A percentile compares a stretch with the other conserved stretches of the same genome.
Evolutionary conservation across 2,113 vertebrate species (phyloP).

Genomic region (Tauraco erythrolophus): DNA sequence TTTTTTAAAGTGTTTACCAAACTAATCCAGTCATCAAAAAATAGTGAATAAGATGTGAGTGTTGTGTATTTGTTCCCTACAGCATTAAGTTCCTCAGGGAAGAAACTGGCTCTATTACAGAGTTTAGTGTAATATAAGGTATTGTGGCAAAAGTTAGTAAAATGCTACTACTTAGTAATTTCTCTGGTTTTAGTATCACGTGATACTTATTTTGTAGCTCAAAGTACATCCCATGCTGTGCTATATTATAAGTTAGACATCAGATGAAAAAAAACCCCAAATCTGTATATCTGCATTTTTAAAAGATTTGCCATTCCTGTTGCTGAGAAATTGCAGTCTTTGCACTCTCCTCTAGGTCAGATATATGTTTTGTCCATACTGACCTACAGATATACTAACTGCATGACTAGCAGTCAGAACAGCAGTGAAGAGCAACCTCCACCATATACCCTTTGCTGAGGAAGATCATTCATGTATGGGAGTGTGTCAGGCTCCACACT

Average conservation of each 20-base stretch:
- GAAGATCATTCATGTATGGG: not conserved
- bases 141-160: not conserved
- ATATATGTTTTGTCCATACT: not conserved
- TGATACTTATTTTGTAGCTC: not conserved
- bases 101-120: not conserved
- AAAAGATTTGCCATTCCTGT: not conserved
- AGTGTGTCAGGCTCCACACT: not conserved
- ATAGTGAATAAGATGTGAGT: fast-evolving
- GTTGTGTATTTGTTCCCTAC: not conserved
- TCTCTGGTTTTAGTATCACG: not conserved
- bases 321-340: not conserved
- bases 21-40: not conserved
- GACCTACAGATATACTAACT: not conserved
- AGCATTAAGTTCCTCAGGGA: not conserved
- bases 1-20: not conserved
- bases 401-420: not conserved
- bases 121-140: not conserved
- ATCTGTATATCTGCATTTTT: not conserved
- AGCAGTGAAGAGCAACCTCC: not conserved
- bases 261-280: not conserved
- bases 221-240: not conserved
- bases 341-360: not conserved
- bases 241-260: not conserved
- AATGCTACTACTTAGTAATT: not conserved
- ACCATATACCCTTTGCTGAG: not conserved